phyloP scores from a whole-genome alignment of 2,888 invertebrate genomes.

The Meloe dianella region DNA sequence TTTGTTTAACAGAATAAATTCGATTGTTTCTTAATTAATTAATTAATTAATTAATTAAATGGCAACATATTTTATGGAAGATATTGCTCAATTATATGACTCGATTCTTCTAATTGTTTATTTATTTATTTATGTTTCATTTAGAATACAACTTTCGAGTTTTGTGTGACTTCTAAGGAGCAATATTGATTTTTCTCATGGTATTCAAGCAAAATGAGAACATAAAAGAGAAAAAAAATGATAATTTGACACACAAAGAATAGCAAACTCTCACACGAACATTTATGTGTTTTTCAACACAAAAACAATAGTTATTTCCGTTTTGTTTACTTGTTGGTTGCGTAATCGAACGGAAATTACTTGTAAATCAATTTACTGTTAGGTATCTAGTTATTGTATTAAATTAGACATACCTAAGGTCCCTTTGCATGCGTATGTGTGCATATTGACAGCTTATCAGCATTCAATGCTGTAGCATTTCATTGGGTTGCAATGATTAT shows the following conservation, averaged over 20 bases:
- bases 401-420: too few species aligned
- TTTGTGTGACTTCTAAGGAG: neutral
- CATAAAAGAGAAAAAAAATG: neutral
- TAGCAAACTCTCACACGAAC: too few species aligned
- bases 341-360: neutral
- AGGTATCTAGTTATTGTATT: too few species aligned
- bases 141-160: neutral
- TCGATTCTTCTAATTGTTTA: too few species aligned
- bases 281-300: neutral
- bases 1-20: neutral
- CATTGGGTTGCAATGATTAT: too few species aligned
- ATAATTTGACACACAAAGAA: neutral
- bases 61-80: too few species aligned
- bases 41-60: neutral
- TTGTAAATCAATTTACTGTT: neutral
- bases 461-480: too few species aligned
- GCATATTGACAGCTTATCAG: too few species aligned
- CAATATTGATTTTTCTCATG: neutral
- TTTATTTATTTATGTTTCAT: too few species aligned
- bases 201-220: neutral
- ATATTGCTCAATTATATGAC: too few species aligned
- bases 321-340: neutral
- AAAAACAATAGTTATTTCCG: neutral
- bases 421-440: too few species aligned
- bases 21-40: neutral